phyloP scores from a whole-genome alignment of 2,888 invertebrate genomes.

The Monopis laevigella region DNA sequence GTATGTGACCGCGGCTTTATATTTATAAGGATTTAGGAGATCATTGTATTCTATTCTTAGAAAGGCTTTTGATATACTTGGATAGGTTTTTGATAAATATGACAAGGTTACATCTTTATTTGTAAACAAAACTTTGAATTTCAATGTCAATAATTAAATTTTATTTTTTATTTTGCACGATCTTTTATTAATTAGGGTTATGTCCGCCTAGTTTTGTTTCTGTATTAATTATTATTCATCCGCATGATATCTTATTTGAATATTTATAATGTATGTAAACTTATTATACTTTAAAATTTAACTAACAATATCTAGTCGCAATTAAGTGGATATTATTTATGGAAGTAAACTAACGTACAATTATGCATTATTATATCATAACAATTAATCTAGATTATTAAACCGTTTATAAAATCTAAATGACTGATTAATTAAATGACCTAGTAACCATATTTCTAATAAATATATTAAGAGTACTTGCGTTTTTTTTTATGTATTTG shows the following conservation, averaged over 20 bases:
- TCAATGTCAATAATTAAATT: conserved; percentile 2
- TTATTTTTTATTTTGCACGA: conserved; percentile 2
- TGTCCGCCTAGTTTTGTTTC: background rate
- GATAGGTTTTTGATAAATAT: background rate
- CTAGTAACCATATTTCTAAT: too few species aligned
- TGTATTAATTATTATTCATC: conserved; percentile 1
- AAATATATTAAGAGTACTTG: too few species aligned
- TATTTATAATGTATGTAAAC: background rate
- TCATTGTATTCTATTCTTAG: conserved; percentile 40
- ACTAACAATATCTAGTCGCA: conserved; percentile 3
- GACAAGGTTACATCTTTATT: conserved; percentile 5
- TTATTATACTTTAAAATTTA: conserved; percentile 5
- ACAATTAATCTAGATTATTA: conserved; percentile 1
- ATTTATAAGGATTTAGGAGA: conserved; percentile 60
- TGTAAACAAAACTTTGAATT: background rate
- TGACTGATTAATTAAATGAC: too few species aligned
- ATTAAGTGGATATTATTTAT: background rate
- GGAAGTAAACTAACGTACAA: conserved; percentile 1
- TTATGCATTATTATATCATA: background rate
- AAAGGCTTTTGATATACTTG: conserved; percentile 14
- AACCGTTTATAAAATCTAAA: conserved; percentile 1
- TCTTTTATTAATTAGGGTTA: background rate
- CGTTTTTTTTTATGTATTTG: too few species aligned
- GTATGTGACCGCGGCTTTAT: conserved; percentile 50
- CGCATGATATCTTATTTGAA: background rate